Evolutionary conservation across 2,797 vertebrate genomes (phyloP), one percentile per base, ranked within the genome.

Genomic region (Tachyglossus aculeatus): DNA sequence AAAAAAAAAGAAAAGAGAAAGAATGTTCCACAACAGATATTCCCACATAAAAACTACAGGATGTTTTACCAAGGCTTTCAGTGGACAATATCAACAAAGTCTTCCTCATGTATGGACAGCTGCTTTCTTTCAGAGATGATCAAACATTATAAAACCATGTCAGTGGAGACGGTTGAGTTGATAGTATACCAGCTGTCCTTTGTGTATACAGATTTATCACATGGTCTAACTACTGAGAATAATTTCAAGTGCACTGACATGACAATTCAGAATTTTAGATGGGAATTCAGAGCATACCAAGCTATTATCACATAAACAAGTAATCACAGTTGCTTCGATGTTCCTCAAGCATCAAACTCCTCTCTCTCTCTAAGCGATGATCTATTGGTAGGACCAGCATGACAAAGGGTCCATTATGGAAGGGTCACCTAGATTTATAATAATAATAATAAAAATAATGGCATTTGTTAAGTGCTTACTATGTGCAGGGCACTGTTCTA

Each of bases 201-300:
- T 87, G 57, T 79, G 74, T 73, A 73, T 21, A 33, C 71, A 70
- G 48, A 70, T 68, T 65, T 81, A 65, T 52, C 71, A 76, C 58
- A 66, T 31, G 22, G 33, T 9, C 64, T 76, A 64, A 77, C 61
- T 32, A 51, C 61, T 82, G 66, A 58, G 64, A 82, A 80, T 71
- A 74, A 73, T 67, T 57, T 70, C 36, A 63, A 74, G 45, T 36
- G 43, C 61, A 55, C 48, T 60, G 70, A 53, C 66, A 65, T 51
- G 80, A 68, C 74, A 81, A 73, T 86, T 85, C 84, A 57, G 11
- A 6, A 67, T 76, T 76, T 27, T 48, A 83, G 71, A 75, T 85
- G 71, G 67, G 60, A 67, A 67, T 77, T 63, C 59, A 74, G 43
- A 39, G 44, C 39, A 19, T 31, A 19, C 5, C 71, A 68, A 69